These are phyloP conservation scores for Spodoptera exigua DNA, from an alignment of 2,888 invertebrate genomes.

Conservation along the genomic window DNA sequence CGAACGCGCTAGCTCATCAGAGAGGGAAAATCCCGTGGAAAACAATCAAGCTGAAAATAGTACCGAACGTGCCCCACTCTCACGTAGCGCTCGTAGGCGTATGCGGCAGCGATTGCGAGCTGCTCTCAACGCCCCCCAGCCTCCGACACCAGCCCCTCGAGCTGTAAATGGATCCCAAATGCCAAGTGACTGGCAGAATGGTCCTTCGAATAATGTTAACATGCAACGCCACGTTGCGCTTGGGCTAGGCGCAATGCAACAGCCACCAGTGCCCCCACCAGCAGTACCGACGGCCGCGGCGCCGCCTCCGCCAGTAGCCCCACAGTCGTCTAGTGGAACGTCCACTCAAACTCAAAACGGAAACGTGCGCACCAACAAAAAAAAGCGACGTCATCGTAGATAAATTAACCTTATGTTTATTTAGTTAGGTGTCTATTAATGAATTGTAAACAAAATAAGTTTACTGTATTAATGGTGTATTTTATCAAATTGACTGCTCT, in stretches of 20 bases:
- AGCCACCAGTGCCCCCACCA: conserved; percentile 35
- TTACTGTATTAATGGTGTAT: conserved; percentile 61
- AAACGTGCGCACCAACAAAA: conserved; percentile 73
- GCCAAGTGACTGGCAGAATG: conserved; percentile 49
- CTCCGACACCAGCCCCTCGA: conserved; percentile 45
- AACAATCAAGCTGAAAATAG: conserved; percentile 46
- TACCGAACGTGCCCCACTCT: conserved; percentile 56
- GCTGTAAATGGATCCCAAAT: conserved; percentile 34
- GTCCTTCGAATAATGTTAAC: conserved; percentile 42
- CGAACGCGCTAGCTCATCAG: conserved; percentile 43
- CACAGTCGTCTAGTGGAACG: conserved; percentile 58
- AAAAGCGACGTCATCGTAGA: conserved; percentile 81
- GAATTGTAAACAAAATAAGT: conserved; percentile 57
- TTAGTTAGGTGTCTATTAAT: conserved; percentile 51
- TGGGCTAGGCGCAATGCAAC: conserved; percentile 46
- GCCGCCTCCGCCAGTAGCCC: conserved; percentile 47
- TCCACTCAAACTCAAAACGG: conserved; percentile 64
- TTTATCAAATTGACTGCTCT: conserved; percentile 69
- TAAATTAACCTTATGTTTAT: conserved; percentile 62
- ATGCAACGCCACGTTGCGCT: conserved; percentile 32
- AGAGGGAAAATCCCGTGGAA: conserved; percentile 41
- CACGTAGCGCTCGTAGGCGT: conserved; percentile 80
- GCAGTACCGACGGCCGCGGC: conserved; percentile 37
- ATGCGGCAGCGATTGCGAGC: conserved; percentile 76
- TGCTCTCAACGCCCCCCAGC: conserved; percentile 67